Conservation (phyloP, 1,140 invertebrate genomes). For the Diprion similis region DNA sequence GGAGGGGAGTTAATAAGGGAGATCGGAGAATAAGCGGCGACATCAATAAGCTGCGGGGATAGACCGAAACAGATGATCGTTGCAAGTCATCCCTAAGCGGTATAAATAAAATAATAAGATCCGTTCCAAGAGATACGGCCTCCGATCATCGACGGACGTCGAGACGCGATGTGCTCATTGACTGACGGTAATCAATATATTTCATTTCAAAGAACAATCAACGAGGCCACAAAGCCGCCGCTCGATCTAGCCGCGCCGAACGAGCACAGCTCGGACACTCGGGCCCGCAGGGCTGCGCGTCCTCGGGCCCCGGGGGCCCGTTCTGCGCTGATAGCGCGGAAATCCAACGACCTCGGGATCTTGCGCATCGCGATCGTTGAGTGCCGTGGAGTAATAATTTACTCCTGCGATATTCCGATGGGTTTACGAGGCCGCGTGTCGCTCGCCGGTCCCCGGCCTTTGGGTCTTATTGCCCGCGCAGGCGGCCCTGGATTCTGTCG, state of each 20-base stretch:
- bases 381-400: too few relatives aligned
- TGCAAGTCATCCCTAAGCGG: constrained; percentile 43
- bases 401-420: too few relatives aligned
- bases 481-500: constrained; percentile 4
- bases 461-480: background rate
- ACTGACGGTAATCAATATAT: constrained; percentile 40
- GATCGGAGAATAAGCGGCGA: constrained; percentile 44
- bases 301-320: constrained; percentile 28
- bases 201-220: constrained; percentile 44
- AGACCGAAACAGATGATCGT: constrained; percentile 22
- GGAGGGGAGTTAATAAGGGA: background rate
- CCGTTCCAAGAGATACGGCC: constrained; percentile 7
- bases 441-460: background rate
- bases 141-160: too few relatives aligned
- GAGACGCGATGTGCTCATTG: constrained; percentile 24
- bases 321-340: constrained; percentile 31
- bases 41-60: constrained; percentile 34
- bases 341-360: background rate
- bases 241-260: constrained; percentile 27
- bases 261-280: constrained; percentile 2
- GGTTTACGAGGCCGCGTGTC: too few relatives aligned
- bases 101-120: constrained; percentile 32
- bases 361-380: background rate
- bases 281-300: constrained; percentile 11
- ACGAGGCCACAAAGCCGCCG: constrained; percentile 30